Evolutionary conservation across 2,113 vertebrate genomes (phyloP).

Genomic region (Anser cygnoides): DNA sequence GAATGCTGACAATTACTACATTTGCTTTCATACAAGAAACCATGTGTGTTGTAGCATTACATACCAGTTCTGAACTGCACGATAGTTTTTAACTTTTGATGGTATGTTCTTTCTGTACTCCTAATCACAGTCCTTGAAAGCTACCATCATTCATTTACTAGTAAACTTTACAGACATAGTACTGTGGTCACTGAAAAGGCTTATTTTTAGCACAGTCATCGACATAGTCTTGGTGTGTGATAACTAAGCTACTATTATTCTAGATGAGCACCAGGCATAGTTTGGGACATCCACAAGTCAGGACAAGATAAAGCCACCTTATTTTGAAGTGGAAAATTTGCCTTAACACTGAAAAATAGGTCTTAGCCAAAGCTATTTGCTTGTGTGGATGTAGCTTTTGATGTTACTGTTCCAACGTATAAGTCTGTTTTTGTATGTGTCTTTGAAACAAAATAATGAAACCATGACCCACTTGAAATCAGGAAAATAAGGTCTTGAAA

Average conservation of each 20-base stretch:
- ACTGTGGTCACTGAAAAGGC: not conserved
- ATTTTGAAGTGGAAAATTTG: not conserved
- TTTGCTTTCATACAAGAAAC: not conserved
- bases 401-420: not conserved
- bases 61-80: not conserved
- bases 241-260: not conserved
- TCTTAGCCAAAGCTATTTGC: not conserved
- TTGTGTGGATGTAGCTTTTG: not conserved
- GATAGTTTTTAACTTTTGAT: not conserved
- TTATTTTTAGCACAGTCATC: not conserved
- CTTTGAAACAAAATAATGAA: not conserved
- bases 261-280: not conserved
- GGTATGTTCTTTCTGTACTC: not conserved
- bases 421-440: not conserved
- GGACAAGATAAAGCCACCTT: not conserved
- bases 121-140: not conserved
- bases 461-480: not conserved
- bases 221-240: fast-evolving
- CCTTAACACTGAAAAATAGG: not conserved
- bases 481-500: not conserved
- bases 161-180: not conserved
- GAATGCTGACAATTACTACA: not conserved
- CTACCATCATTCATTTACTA: not conserved
- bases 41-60: not conserved
- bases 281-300: not conserved